These are phyloP conservation scores for Ectemnius lituratus DNA, from an alignment of 2,888 invertebrate genomes.

Conservation along the genomic window DNA sequence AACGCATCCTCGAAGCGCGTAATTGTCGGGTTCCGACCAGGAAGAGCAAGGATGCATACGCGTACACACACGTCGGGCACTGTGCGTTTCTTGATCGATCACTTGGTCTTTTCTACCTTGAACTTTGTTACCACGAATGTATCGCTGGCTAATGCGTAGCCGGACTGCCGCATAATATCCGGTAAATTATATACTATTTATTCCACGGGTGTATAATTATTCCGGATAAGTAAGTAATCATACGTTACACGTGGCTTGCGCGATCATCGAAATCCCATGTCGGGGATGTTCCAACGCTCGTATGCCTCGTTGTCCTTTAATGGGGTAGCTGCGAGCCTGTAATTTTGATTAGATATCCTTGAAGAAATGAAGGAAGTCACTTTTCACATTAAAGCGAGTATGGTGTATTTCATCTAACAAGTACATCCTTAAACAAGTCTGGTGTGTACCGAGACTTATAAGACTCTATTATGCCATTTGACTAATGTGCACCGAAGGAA, in stretches of 20 bases:
- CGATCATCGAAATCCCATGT: neutral
- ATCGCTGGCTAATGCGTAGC: constrained; percentile 36
- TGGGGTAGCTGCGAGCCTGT: too few species aligned
- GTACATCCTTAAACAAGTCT: too few species aligned
- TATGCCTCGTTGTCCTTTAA: too few species aligned
- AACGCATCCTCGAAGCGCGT: constrained; percentile 49
- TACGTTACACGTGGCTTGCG: neutral
- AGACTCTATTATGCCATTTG: too few species aligned
- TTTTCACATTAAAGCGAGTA: too few species aligned
- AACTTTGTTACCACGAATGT: constrained; percentile 38
- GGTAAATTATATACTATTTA: constrained; percentile 38
- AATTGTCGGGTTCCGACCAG: constrained; percentile 54
- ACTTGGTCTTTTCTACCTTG: constrained; percentile 20
- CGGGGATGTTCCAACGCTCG: too few species aligned
- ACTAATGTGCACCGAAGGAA: too few species aligned
- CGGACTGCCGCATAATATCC: constrained; percentile 18
- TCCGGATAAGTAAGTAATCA: constrained; percentile 22
- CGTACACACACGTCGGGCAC: neutral
- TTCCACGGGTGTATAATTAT: constrained; percentile 24
- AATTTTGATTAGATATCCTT: too few species aligned
- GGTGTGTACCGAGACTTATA: too few species aligned
- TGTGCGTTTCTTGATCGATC: constrained; percentile 48
- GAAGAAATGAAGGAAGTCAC: too few species aligned
- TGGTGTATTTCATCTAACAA: too few species aligned
- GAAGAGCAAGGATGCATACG: constrained; percentile 36